Base-by-base conservation (phyloP, 2,888 invertebrate species). In the Deroplatys truncata region DNA sequence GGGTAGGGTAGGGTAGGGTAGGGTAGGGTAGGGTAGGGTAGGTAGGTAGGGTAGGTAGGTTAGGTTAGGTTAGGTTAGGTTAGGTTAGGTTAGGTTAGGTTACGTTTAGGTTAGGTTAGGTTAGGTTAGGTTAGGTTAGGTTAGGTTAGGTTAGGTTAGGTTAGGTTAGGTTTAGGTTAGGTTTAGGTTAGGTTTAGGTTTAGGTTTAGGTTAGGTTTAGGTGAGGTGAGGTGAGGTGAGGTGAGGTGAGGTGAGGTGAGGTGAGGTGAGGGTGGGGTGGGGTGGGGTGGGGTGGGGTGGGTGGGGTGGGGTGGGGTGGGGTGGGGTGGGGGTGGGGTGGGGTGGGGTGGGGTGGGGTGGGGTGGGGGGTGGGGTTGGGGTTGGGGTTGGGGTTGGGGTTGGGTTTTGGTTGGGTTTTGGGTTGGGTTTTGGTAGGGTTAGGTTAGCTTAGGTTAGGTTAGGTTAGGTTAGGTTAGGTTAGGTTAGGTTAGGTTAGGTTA, bases 71-170 rank as follows among this genome's bases (percentile, higher is more conserved):
- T 91, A 91, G 91, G 91, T 91, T 90, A 90, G 91, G 91, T 91
- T 92, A 91, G 91, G 92, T 91, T 91, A 91, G 91, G 91, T 91
- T 89, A 90, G 91, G 90, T 92, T 92, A 91, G 91, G 92, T 91
- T 91, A 91, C 91, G 31, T 2, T 31, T 31, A 31, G 31, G 31
- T 31, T 31, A 31, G 31, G 31, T 31, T 31, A 31, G 31, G 91
- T 91, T 92, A 91, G 90, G 91, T 91, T 91, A 91, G 91, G 91
- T 91, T 90, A 91, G 92, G 91, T 91, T 90, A 90, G 92, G 91
- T 91, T 90, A 90, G 82, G 87, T 87, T 85, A 85, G 91, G 91
- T 90, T 90, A 90, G 91, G 90, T 91, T 90, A 91, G 92, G 91
- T 91, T 90, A 90, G 91, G 91, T 91, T 31, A 31, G 31, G 31